Evolutionary conservation across 2,113 vertebrate genomes (phyloP).

Genomic region (Hippocampus abdominalis): DNA sequence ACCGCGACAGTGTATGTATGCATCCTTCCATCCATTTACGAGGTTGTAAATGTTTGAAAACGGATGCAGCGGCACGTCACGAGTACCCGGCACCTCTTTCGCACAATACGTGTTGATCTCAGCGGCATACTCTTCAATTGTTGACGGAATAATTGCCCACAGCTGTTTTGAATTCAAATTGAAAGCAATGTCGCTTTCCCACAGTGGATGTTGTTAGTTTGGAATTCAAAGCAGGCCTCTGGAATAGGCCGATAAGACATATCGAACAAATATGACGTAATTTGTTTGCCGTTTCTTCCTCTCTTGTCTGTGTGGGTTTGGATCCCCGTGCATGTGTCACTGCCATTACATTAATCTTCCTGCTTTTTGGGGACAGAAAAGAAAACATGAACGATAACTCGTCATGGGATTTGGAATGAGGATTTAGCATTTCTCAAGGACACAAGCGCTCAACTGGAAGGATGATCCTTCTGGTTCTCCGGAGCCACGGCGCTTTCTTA

Average conservation of each 20-base stretch:
- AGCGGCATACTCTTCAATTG: background rate
- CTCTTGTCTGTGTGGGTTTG: slow-evolving; percentile 5
- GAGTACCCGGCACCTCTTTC: background rate
- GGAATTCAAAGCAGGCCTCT: slow-evolving; percentile 58
- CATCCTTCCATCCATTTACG: background rate
- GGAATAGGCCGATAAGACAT: slow-evolving; percentile 52
- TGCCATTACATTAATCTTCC: slow-evolving; percentile 4
- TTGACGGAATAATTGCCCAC: background rate
- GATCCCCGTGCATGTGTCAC: slow-evolving; percentile 7
- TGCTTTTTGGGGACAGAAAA: background rate
- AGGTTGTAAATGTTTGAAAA: slow-evolving; percentile 18
- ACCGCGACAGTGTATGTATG: slow-evolving; percentile 6
- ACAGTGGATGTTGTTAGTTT: slow-evolving; percentile 42
- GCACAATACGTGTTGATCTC: slow-evolving; percentile 8
- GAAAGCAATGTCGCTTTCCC: slow-evolving; percentile 14
- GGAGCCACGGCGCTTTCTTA: background rate
- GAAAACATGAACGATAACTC: slow-evolving; percentile 1
- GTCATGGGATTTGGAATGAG: background rate
- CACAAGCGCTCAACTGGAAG: background rate
- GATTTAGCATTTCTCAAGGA: slow-evolving; percentile 1
- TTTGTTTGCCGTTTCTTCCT: slow-evolving; percentile 37
- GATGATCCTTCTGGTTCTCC: background rate
- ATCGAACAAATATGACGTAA: slow-evolving; percentile 46
- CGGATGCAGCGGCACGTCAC: background rate
- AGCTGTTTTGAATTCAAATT: slow-evolving; percentile 4